These are phyloP conservation scores for Sebastes minor DNA, from an alignment of 2,797 vertebrate species.

Conservation along the genomic window DNA sequence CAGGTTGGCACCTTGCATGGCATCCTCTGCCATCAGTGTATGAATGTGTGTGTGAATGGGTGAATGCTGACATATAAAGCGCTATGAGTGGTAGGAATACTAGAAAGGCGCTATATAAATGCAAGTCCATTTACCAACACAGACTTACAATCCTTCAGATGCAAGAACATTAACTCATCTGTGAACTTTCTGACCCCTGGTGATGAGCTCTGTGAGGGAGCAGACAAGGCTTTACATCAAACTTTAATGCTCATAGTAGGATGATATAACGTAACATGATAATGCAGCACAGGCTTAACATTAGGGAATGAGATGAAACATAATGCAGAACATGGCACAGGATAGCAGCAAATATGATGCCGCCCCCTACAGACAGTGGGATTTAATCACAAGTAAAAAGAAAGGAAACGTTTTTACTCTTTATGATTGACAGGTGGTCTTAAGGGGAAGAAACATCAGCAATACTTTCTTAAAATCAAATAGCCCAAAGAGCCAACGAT, in stretches of 20 bases:
- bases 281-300: background rate
- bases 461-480: background rate
- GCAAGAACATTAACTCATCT: background rate
- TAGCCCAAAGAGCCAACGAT: too few species aligned
- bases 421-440: background rate
- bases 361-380: background rate
- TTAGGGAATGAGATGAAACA: background rate
- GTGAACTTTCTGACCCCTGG: background rate
- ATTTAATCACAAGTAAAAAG: background rate
- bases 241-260: background rate
- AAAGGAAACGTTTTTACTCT: background rate
- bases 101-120: too few species aligned
- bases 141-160: background rate
- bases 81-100: too few species aligned
- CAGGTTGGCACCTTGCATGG: too few species aligned
- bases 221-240: background rate
- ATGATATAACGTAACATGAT: accelerated
- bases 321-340: background rate
- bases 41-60: too few species aligned
- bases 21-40: too few species aligned
- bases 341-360: background rate
- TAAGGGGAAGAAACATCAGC: background rate
- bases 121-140: too few species aligned
- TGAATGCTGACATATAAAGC: too few species aligned
- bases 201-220: background rate